Evolutionary conservation across 2,797 vertebrate species (phyloP), one percentile per base, ranked within the genome.

Genomic region (Borostomias antarcticus): DNA sequence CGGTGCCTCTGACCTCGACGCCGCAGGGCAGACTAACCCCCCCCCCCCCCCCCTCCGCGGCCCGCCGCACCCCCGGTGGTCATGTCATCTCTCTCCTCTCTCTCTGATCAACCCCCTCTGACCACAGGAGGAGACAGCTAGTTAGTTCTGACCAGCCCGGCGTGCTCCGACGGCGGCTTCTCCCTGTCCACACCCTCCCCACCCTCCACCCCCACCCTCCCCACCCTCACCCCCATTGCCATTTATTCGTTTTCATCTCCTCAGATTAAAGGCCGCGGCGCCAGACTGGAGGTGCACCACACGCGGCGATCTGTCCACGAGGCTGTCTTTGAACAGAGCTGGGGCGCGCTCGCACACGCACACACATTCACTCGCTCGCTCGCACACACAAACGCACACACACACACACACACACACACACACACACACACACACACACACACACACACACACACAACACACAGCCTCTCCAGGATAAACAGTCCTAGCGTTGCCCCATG

Each of bases 281-380:
- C 78, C 84, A 80, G 81, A 77, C 83, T 85, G 84, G 86, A 88
- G 76, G 82, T 74, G 69, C 75, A 82, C 87, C 83, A 80, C 79
- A 84, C n/a, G 77, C 75, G 54, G 74, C 79, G 86, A 83, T 87
- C 85, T 83, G 79, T 89, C 88, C 88, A 90, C 86, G 86, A 85
- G 80, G 80, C 73, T 86, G 72, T 79, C 85, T 91, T 91, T 91
- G 88, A 90, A 90, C 83, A 86, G 72, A 72, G 35, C 86, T 66
- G 71, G 66, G 66, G 73, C 76, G 67, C 60, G 57, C 63, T 62
- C n/a, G n/a, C n/a, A n/a, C n/a, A n/a, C n/a, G n/a, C n/a, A n/a
- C n/a, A n/a, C n/a, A n/a, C n/a, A n/a, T n/a, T n/a, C n/a, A n/a
- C n/a, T n/a, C n/a, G n/a, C n/a, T n/a, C n/a, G n/a, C n/a, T n/a